phyloP scores from a whole-genome alignment of 2,113 vertebrate species.

The Pedionomus torquatus region DNA sequence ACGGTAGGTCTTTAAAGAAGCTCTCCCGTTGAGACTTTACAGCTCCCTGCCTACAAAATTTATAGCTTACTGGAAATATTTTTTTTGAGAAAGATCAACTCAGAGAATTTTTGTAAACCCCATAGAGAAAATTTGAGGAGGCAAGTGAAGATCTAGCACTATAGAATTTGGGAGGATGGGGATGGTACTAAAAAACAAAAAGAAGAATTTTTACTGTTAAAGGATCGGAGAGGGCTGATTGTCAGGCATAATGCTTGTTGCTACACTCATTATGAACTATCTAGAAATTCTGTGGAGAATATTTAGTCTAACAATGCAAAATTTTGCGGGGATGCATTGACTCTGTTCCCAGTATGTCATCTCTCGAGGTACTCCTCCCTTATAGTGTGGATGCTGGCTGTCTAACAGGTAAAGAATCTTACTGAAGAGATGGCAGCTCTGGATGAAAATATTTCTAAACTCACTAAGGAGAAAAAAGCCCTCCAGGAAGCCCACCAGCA shows the following conservation, averaged over 20 bases:
- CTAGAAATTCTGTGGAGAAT: neutral
- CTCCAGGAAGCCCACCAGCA: slow-evolving; percentile 85
- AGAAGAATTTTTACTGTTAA: neutral
- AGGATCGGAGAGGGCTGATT: neutral
- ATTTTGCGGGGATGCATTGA: neutral
- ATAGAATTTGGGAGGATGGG: neutral
- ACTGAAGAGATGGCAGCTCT: slow-evolving; percentile 83
- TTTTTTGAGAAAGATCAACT: neutral
- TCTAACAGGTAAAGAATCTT: slow-evolving; percentile 82
- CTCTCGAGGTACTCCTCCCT: neutral
- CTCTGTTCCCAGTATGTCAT: neutral
- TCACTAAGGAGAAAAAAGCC: slow-evolving; percentile 85
- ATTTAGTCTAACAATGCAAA: neutral
- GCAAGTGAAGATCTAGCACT: neutral
- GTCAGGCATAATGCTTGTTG: neutral
- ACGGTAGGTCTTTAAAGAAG: neutral
- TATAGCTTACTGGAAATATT: neutral
- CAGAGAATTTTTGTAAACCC: neutral
- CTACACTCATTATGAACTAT: neutral
- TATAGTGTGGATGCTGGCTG: neutral
- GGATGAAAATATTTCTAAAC: slow-evolving; percentile 82
- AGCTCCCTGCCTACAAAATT: neutral
- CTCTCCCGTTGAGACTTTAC: neutral
- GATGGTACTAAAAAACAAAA: neutral
- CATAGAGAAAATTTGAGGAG: neutral